Evolutionary conservation across 2,797 vertebrate genomes (phyloP).

Genomic region (Pipistrellus pygmaeus): DNA sequence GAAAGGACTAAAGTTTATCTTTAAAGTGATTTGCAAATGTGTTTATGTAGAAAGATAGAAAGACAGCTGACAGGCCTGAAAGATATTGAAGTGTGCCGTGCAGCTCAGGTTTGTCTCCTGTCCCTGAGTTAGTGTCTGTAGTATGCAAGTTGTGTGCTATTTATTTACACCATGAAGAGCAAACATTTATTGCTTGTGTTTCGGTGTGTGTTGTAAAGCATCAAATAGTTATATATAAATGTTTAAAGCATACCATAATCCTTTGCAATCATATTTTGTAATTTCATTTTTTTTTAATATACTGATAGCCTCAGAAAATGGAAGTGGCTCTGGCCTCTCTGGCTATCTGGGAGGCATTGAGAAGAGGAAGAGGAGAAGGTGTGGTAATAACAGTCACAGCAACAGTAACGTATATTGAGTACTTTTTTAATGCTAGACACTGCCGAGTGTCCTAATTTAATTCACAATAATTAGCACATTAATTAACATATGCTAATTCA

Average conservation of each 20-base stretch:
- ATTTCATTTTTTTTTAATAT: slow-evolving; percentile 64
- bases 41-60: not conserved
- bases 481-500: not conserved
- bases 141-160: not conserved
- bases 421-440: not conserved
- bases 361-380: not conserved
- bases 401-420: not conserved
- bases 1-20: not conserved
- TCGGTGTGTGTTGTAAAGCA: not conserved
- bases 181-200: not conserved
- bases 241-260: slow-evolving; percentile 2
- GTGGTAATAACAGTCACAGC: not conserved
- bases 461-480: not conserved
- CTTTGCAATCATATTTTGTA: slow-evolving; percentile 45
- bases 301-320: not conserved
- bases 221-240: not conserved
- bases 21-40: not conserved
- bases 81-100: not conserved
- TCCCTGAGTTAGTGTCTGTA: not conserved
- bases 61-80: not conserved
- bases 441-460: not conserved
- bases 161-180: not conserved
- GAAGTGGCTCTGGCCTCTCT: not conserved
- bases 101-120: not conserved
- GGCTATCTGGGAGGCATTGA: not conserved